Conservation (phyloP, 2,797 vertebrate species). For the Pipistrellus pipistrellus region DNA sequence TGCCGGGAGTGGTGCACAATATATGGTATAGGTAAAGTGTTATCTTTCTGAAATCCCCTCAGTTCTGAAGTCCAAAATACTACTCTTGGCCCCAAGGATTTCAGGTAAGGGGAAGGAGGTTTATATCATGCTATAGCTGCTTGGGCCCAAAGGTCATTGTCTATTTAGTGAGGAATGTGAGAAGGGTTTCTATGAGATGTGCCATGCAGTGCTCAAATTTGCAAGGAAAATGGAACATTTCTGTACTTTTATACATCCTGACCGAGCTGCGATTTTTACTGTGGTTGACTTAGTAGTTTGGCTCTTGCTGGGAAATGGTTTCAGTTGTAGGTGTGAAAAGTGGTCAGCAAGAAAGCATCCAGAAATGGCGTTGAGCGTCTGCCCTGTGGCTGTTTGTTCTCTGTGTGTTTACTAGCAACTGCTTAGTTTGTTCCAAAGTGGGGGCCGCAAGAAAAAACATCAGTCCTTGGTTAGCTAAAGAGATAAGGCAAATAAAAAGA, state of each 20-base stretch:
- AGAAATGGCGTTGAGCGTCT: slow-evolving; percentile 3
- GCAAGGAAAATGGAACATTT: background rate
- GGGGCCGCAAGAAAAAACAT: background rate
- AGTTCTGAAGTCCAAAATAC: slow-evolving; percentile 36
- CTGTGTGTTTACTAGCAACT: background rate
- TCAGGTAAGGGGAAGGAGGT: background rate
- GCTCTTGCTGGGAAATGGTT: slow-evolving; percentile 18
- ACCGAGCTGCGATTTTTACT: background rate
- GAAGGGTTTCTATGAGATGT: background rate
- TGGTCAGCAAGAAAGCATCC: background rate
- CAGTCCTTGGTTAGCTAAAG: background rate
- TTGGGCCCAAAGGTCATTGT: background rate
- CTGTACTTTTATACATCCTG: background rate
- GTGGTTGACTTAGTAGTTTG: background rate
- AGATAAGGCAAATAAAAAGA: background rate
- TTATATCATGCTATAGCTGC: background rate
- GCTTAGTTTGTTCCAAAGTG: background rate
- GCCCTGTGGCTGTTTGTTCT: background rate
- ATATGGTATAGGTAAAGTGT: background rate
- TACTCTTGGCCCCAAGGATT: background rate
- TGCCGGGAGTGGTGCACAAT: background rate
- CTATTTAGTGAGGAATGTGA: background rate
- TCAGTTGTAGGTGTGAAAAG: background rate
- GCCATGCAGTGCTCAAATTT: background rate
- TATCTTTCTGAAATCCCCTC: background rate